A percentile compares a stretch with the other conserved stretches of the same genome.
These are phyloP conservation scores for Platyrinchus mystaceus DNA, from an alignment of 2,797 vertebrate genomes.

Conservation along the genomic window DNA sequence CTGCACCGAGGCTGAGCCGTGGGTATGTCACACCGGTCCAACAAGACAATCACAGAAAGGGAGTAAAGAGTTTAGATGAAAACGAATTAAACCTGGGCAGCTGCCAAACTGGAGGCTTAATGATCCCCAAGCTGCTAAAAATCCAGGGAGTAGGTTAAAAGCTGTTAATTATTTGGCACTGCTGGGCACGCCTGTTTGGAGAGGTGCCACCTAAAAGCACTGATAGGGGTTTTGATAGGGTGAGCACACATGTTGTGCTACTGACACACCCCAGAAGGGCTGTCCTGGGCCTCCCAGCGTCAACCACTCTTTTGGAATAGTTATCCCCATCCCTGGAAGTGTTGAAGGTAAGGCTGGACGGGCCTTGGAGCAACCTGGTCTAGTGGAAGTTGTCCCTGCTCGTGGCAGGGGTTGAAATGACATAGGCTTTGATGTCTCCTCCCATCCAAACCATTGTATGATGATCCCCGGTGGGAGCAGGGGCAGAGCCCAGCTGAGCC, in stretches of 20 bases:
- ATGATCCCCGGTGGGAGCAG: rapidly evolving
- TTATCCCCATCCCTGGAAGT: background rate
- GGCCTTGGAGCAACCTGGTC: background rate
- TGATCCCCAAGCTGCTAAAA: background rate
- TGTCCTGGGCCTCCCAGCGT: background rate
- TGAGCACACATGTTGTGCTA: background rate
- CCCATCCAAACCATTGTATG: background rate
- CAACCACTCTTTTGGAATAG: background rate
- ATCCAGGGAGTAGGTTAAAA: background rate
- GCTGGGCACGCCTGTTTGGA: background rate
- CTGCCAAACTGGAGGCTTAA: background rate
- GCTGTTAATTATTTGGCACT: background rate
- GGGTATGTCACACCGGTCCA: background rate
- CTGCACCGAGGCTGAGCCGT: background rate
- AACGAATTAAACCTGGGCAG: background rate
- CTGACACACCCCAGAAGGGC: background rate
- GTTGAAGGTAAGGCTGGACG: background rate
- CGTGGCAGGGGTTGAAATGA: background rate
- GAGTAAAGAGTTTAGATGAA: background rate
- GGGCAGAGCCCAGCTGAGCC: background rate
- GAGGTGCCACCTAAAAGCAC: background rate
- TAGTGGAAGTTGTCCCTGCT: too few relatives aligned
- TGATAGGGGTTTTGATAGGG: background rate
- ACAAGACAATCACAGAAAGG: background rate
- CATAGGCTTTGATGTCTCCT: background rate